Conservation (phyloP, 2,888 invertebrate species). For the Lithophane socia region DNA sequence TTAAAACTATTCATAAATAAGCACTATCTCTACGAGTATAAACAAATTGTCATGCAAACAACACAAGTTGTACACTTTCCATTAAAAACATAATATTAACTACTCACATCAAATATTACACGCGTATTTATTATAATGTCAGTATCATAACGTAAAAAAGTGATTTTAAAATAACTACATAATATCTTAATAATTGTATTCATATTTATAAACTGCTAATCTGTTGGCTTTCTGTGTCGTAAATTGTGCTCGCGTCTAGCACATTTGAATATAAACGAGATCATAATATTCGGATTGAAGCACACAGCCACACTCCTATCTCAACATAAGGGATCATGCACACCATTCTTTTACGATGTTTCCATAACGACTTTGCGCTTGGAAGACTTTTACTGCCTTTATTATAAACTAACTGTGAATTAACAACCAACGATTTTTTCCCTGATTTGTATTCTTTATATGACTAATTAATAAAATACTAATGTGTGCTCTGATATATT, state of each 20-base stretch:
- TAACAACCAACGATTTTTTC: constrained; percentile 58
- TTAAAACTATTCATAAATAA: constrained; percentile 30
- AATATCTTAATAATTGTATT: constrained; percentile 63
- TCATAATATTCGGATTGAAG: constrained; percentile 70
- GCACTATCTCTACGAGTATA: constrained; percentile 22
- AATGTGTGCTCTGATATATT: constrained; percentile 30
- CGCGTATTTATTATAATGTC: constrained; percentile 28
- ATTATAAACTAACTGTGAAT: constrained; percentile 69
- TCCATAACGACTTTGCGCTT: constrained; percentile 78
- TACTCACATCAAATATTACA: constrained; percentile 24
- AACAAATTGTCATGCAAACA: constrained; percentile 42
- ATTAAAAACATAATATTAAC: constrained; percentile 39
- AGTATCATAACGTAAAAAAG: constrained; percentile 36
- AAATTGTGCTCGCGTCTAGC: constrained; percentile 64
- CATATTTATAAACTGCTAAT: constrained; percentile 68
- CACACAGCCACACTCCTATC: constrained; percentile 51
- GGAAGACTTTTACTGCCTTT: constrained; percentile 74
- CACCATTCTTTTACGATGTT: constrained; percentile 74
- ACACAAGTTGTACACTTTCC: constrained; percentile 11
- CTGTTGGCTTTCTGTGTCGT: constrained; percentile 68
- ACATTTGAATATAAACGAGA: constrained; percentile 72
- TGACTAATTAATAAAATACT: constrained; percentile 45
- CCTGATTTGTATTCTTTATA: constrained; percentile 53
- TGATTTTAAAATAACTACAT: constrained; percentile 46
- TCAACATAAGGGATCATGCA: constrained; percentile 57